phyloP scores from a whole-genome alignment of 2,888 invertebrate species.

The Tenthredo scrophulariae region DNA sequence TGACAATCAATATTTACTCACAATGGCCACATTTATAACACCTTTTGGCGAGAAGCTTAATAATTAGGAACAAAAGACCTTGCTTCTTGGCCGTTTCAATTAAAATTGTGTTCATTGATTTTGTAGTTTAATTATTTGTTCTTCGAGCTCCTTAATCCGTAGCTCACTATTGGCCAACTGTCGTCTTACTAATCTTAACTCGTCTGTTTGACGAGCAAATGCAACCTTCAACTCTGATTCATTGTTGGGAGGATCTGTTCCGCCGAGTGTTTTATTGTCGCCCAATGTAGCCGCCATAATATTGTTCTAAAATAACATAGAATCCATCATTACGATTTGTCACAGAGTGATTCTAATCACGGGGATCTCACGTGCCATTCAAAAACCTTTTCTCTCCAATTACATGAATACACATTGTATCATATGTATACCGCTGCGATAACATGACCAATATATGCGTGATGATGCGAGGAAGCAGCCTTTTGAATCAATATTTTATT shows the following conservation, averaged over 20 bases:
- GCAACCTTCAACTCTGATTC: slow-evolving; percentile 85
- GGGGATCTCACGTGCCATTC: slow-evolving; percentile 8
- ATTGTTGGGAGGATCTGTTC: slow-evolving; percentile 73
- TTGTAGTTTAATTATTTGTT: slow-evolving; percentile 84
- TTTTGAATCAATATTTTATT: not conserved
- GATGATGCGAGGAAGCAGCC: not conserved
- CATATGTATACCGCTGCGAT: not conserved
- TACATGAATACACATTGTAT: not conserved
- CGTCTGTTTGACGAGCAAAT: slow-evolving; percentile 89
- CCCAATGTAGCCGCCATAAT: slow-evolving; percentile 67
- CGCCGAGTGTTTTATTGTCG: slow-evolving; percentile 73
- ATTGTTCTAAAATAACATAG: slow-evolving; percentile 68
- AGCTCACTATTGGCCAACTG: slow-evolving; percentile 89
- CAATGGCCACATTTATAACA: slow-evolving; percentile 44
- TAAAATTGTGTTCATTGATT: slow-evolving; percentile 62
- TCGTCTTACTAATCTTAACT: slow-evolving; percentile 87
- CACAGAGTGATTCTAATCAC: not conserved
- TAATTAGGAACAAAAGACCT: slow-evolving; percentile 42
- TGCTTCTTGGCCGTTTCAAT: slow-evolving; percentile 20
- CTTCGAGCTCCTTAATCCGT: slow-evolving; percentile 90
- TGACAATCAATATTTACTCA: not conserved
- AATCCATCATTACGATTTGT: not conserved
- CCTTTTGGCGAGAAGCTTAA: slow-evolving; percentile 34
- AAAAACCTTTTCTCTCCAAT: not conserved
- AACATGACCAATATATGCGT: slow-evolving; percentile 16